These are phyloP conservation scores for Melitaea cinxia DNA, from an alignment of 1,140 invertebrate species.

Conservation along the genomic window DNA sequence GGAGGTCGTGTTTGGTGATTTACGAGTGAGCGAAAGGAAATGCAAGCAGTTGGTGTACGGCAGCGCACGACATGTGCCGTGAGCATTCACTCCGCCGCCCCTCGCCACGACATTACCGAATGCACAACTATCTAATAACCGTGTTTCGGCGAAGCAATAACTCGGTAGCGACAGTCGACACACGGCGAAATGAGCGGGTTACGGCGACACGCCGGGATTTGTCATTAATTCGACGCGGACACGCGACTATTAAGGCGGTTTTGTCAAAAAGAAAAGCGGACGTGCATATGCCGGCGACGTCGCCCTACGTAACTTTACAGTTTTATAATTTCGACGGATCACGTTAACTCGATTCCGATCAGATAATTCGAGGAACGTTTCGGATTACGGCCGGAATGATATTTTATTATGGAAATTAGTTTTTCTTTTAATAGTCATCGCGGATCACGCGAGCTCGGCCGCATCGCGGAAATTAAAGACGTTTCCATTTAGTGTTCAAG, in stretches of 20 bases:
- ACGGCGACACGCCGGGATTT: slow-evolving; percentile 63
- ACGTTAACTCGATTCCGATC: slow-evolving; percentile 76
- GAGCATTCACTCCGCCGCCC: slow-evolving; percentile 36
- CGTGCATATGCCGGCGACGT: slow-evolving; percentile 67
- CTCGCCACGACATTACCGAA: slow-evolving; percentile 56
- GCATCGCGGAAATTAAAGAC: slow-evolving; percentile 61
- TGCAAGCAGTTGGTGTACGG: slow-evolving; percentile 43
- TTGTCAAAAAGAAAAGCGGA: slow-evolving; percentile 73
- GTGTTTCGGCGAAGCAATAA: slow-evolving; percentile 64
- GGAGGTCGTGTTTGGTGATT: slow-evolving; percentile 55
- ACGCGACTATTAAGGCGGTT: slow-evolving; percentile 72
- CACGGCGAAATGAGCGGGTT: slow-evolving; percentile 69
- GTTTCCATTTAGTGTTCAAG: slow-evolving; percentile 51
- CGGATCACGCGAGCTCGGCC: slow-evolving; percentile 60
- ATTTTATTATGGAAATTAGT: slow-evolving; percentile 78
- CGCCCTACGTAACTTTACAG: slow-evolving; percentile 65
- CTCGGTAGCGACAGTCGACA: slow-evolving; percentile 51
- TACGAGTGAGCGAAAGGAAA: slow-evolving; percentile 51
- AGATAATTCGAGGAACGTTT: slow-evolving; percentile 64
- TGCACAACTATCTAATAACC: slow-evolving; percentile 76
- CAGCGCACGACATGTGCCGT: slow-evolving; percentile 71
- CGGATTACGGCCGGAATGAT: slow-evolving; percentile 60
- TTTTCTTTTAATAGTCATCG: slow-evolving; percentile 73
- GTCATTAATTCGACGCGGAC: slow-evolving; percentile 72
- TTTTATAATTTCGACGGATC: slow-evolving; percentile 73